phyloP scores from a whole-genome alignment of 2,113 vertebrate genomes.

The Spea bombifrons region DNA sequence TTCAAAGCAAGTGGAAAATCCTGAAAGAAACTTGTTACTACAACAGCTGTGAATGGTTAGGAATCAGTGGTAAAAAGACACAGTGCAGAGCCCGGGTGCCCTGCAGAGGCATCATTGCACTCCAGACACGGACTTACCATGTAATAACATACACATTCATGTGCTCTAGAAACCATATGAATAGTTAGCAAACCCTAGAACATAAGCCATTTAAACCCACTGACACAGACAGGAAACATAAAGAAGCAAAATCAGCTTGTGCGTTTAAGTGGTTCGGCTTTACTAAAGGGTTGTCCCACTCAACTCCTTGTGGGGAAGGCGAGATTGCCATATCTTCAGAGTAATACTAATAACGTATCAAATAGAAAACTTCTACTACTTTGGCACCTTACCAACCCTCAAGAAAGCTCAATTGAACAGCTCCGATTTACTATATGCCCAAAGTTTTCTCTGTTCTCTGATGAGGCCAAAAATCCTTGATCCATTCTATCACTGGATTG shows the following conservation, averaged over 20 bases:
- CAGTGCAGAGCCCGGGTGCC: constrained; percentile 32
- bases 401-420: too few species aligned
- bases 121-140: constrained; percentile 21
- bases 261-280: too few species aligned
- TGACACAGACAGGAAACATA: constrained; percentile 38
- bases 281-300: too few species aligned
- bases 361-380: too few species aligned
- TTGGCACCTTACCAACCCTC: too few species aligned
- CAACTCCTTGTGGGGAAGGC: too few species aligned
- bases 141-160: constrained; percentile 37
- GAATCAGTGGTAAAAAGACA: constrained; percentile 43
- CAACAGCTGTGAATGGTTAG: constrained; percentile 48
- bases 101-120: constrained; percentile 32
- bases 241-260: neutral
- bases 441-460: too few species aligned
- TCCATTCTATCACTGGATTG: too few species aligned
- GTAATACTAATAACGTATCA: too few species aligned
- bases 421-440: too few species aligned
- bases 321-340: too few species aligned
- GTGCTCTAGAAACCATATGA: constrained; percentile 6
- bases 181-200: constrained; percentile 42
- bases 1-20: constrained; percentile 80
- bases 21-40: constrained; percentile 57
- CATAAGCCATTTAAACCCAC: constrained; percentile 37
- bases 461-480: too few species aligned